These are phyloP conservation scores for Micropoecilia bifurca DNA, from an alignment of 2,797 vertebrate species.

Conservation along the genomic window DNA sequence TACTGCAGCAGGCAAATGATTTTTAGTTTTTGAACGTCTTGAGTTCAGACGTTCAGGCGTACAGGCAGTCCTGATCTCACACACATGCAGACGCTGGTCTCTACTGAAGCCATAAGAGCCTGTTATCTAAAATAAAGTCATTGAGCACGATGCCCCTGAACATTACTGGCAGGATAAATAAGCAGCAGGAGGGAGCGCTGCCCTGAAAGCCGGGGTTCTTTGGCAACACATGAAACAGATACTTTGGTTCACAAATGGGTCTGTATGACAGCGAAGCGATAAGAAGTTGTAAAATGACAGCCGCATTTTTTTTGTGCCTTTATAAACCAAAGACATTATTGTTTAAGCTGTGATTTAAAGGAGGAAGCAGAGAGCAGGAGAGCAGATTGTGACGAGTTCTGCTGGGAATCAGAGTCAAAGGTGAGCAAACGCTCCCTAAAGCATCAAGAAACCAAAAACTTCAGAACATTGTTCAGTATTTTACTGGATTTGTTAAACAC, in stretches of 20 bases:
- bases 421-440: slow-evolving; percentile 14
- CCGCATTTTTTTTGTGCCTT: neutral
- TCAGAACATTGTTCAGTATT: slow-evolving; percentile 19
- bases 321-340: slow-evolving; percentile 8
- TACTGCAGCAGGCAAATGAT: neutral
- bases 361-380: slow-evolving; percentile 11
- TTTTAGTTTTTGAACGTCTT: neutral
- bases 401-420: slow-evolving; percentile 23
- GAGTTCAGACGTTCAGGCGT: neutral
- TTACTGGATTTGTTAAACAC: slow-evolving; percentile 38
- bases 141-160: slow-evolving; percentile 15
- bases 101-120: neutral
- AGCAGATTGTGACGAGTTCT: slow-evolving; percentile 6
- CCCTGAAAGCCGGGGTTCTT: slow-evolving; percentile 16
- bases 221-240: slow-evolving; percentile 39
- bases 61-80: neutral
- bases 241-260: slow-evolving; percentile 17
- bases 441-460: slow-evolving; percentile 26
- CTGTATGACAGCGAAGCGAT: slow-evolving; percentile 21
- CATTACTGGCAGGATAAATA: slow-evolving; percentile 12
- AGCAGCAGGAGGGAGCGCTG: slow-evolving; percentile 27
- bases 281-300: slow-evolving; percentile 31
- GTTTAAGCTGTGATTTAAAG: slow-evolving; percentile 18
- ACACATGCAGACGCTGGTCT: neutral
- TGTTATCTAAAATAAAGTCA: slow-evolving; percentile 20